Conservation (phyloP, 2,113 vertebrate species). For the Oryzias woworae region DNA sequence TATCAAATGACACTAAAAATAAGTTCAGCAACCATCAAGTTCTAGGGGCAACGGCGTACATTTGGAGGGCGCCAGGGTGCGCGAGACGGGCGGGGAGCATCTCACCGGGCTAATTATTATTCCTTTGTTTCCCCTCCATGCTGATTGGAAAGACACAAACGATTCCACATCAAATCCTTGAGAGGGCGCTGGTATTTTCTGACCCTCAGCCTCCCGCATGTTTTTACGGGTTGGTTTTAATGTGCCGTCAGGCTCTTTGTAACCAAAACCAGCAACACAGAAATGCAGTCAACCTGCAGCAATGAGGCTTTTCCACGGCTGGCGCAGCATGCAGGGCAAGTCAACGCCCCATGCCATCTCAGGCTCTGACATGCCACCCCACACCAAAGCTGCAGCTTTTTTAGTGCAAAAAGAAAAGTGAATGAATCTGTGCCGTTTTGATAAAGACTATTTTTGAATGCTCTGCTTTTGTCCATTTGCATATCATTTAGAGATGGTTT, state of each 20-base stretch:
- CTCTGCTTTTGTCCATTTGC: neutral
- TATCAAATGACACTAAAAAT: slow-evolving; percentile 99
- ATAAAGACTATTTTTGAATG: neutral
- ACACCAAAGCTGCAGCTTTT: too few relatives aligned
- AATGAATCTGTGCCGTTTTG: neutral
- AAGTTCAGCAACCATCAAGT: slow-evolving; percentile 97
- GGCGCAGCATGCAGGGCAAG: slow-evolving; percentile 41
- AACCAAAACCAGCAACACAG: slow-evolving; percentile 29
- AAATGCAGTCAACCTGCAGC: slow-evolving; percentile 48
- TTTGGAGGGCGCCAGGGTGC: slow-evolving; percentile 81
- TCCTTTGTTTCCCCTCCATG: slow-evolving; percentile 80
- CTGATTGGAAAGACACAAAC: slow-evolving; percentile 73
- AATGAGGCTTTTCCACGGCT: slow-evolving; percentile 56
- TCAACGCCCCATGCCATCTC: neutral
- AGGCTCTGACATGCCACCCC: too few relatives aligned
- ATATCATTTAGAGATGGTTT: neutral
- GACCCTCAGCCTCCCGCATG: slow-evolving; percentile 70
- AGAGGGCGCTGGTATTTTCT: slow-evolving; percentile 69
- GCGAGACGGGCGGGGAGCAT: slow-evolving; percentile 68
- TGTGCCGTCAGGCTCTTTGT: slow-evolving; percentile 69
- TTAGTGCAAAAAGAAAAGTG: too few relatives aligned
- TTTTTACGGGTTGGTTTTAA: slow-evolving; percentile 76
- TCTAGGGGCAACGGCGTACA: slow-evolving; percentile 79
- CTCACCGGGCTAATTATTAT: slow-evolving; percentile 81
- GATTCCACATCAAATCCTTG: slow-evolving; percentile 70